Evolutionary conservation across 2,797 vertebrate species (phyloP), one percentile per base, ranked within the genome.

Genomic region (Sebastes taczanowskii): DNA sequence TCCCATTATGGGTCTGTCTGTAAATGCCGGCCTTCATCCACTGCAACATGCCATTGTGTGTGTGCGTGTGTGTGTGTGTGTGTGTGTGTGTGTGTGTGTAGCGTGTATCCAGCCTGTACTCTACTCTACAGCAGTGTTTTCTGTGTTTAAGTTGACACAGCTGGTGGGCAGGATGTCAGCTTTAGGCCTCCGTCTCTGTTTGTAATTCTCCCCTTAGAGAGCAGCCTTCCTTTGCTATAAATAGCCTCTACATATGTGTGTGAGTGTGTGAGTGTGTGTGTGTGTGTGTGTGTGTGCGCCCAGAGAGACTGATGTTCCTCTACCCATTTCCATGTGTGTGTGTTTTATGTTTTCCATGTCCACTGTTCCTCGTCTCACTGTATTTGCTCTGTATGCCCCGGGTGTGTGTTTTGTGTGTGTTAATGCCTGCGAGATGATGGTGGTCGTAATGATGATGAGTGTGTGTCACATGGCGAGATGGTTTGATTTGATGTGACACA

Each of bases 131-230:
- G 80, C 86, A 76, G 77, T 86, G 88, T 90, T 82, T 86, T 87
- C 80, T 88, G 86, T 95, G 92, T 95, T 94, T 91, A 94, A 94
- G 95, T 96, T 96, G 95, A 96, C 94, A 96, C 95, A 96, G 96
- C 95, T 96, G 96, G 95, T 94, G 92, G 88, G 93, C 96, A 96
- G 95, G 94, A 96, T 95, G 94, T 95, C 92, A 94, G 91, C 91
- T 90, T 87, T 87, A 93, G 94, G 91, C 94, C 88, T 93, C 84
- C 29, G 75, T 93, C 86, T 95, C 93, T 95, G 94, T 96, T 95
- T 95, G 94, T 93, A 95, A 94, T 95, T 95, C 94, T 94, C 84
- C 91, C 93, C 89, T 90, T 86, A 86, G 92, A 94, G 92, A 94
- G 85, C 91, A 92, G 91, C 87, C 88, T 95, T 95, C 94, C 93